These are phyloP conservation scores for Leucania comma DNA, from an alignment of 2,888 invertebrate genomes.

Conservation along the genomic window DNA sequence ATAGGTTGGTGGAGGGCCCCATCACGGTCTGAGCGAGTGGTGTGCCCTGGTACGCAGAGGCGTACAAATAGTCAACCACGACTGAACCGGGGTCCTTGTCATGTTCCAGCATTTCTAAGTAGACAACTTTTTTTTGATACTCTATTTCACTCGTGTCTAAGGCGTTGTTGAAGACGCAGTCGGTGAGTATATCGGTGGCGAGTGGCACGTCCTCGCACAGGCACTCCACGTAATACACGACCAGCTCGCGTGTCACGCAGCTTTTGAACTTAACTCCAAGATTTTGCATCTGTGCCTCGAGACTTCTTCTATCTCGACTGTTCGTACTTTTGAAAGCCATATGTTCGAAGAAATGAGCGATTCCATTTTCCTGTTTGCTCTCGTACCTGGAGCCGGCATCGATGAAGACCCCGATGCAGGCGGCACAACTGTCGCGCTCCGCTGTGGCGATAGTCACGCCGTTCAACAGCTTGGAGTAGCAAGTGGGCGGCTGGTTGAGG, in stretches of 20 bases:
- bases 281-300: conserved; percentile 97
- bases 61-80: conserved; percentile 83
- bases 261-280: conserved; percentile 99
- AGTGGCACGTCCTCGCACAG: conserved; percentile 95
- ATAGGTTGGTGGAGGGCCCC: conserved; percentile 93
- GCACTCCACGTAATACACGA: conserved; percentile 98
- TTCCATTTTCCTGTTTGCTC: conserved; percentile 75
- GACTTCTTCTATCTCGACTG: conserved; percentile 94
- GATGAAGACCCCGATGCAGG: conserved; percentile 77
- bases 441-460: conserved; percentile 98
- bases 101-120: conserved; percentile 79
- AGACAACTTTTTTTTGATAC: conserved; percentile 77
- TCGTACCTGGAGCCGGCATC: conserved; percentile 83
- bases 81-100: conserved; percentile 75
- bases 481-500: conserved; percentile 95
- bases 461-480: conserved; percentile 94
- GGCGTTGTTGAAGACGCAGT: conserved; percentile 96
- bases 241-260: conserved; percentile 98
- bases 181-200: conserved; percentile 97
- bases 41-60: conserved; percentile 86
- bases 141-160: conserved; percentile 78
- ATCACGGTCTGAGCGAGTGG: conserved; percentile 79
- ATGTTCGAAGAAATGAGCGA: conserved; percentile 85
- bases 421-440: conserved; percentile 94
- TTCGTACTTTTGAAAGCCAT: conserved; percentile 91